Evolutionary conservation across 2,888 invertebrate species (phyloP).

Genomic region (Eupithecia subfuscata): DNA sequence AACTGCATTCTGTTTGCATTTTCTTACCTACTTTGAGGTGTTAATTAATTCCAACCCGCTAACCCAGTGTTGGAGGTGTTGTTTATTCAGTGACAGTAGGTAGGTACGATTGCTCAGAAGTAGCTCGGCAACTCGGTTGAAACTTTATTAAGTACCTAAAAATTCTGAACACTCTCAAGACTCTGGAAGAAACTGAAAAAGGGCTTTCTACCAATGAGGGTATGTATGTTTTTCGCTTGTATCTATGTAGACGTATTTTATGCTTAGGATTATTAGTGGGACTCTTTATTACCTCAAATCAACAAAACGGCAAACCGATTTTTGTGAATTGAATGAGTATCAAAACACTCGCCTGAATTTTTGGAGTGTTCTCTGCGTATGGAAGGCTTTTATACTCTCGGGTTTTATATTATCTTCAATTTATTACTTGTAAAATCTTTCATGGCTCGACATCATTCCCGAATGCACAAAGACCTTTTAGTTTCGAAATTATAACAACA

Average conservation of each 20-base stretch:
- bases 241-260: too few relatives aligned
- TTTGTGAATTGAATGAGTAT: too few relatives aligned
- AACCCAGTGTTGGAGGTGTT: slow-evolving; percentile 43
- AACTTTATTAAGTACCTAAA: neutral
- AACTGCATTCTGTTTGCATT: slow-evolving; percentile 45
- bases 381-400: too few relatives aligned
- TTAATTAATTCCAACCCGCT: slow-evolving; percentile 49
- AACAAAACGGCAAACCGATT: too few relatives aligned
- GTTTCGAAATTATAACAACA: neutral
- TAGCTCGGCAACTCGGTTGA: slow-evolving; percentile 15
- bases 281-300: neutral
- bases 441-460: neutral
- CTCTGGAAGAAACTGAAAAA: neutral
- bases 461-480: neutral
- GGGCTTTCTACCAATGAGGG: too few relatives aligned
- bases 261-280: too few relatives aligned
- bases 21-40: slow-evolving; percentile 45
- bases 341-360: too few relatives aligned
- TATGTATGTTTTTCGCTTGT: neutral
- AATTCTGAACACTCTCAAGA: neutral
- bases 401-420: neutral
- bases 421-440: neutral
- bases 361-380: too few relatives aligned
- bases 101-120: slow-evolving; percentile 22
- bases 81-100: slow-evolving; percentile 27